Evolutionary conservation across 1,140 invertebrate genomes (phyloP), one percentile per base, ranked within the genome.

Genomic region (Anoplophora glabripennis): DNA sequence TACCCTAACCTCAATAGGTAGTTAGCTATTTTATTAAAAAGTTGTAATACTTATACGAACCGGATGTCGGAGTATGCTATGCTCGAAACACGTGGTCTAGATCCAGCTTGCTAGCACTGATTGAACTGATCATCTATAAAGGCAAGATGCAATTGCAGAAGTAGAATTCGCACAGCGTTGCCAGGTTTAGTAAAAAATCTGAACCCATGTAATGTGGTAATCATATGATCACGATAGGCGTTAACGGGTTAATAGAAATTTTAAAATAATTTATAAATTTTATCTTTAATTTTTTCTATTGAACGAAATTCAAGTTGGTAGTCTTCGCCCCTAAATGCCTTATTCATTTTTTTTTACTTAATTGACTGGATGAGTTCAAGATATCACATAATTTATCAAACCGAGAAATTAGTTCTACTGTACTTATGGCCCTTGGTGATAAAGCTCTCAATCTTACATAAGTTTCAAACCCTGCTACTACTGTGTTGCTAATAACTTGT

Each of bases 401-500:
- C n/a, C 44, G n/a, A 51, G 28, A 33, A 15, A 67, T 40, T 47
- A 67, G 58, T 54, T 58, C 38, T 42, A 46, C 37, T 46, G 53
- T 57, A 11, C 44, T 15, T 47, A 51, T 41, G 34, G 49, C 64
- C 35, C 41, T 34, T 17, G 55, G 48, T 10, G 42, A 46, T 28
- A 67, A 47, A 34, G 61, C 49, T 46, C 59, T 59, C n/a, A 53
- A 62, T 46, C 53, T 17, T 37, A 54, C 44, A 17, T 62, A 68
- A 14, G 67, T 66, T 46, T 53, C 52, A 12, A 71, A 54, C 12
- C 58, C 65, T 41, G 52, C 59, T 18, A 64, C 62, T 15, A 70
- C 66, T 14, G 49, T 57, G 12, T 45, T 17, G 53, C 69, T 72
- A 9, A 71, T 60, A 45, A 70, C 52, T 64, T 72, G 69, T 4